These are phyloP conservation scores for Sipunculus nudus DNA, from an alignment of 2,888 invertebrate genomes.

Conservation along the genomic window DNA sequence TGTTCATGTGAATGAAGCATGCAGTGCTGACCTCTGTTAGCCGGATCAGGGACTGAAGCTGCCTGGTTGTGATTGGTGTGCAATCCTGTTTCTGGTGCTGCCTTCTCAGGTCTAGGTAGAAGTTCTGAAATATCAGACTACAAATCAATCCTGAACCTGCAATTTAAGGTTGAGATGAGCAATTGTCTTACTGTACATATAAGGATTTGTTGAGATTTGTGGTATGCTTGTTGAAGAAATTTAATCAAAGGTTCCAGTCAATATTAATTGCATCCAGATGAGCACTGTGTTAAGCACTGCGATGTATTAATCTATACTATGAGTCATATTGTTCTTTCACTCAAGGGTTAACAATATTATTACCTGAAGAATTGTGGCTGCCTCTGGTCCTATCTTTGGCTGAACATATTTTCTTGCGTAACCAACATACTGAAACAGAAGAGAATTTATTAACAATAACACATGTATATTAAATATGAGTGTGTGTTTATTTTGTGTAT, in stretches of 20 bases:
- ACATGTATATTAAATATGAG: not conserved
- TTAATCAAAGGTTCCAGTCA: too few relatives aligned
- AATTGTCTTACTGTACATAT: not conserved
- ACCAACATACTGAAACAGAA: conserved; percentile 76
- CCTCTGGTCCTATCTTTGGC: conserved; percentile 79
- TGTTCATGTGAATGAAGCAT: not conserved
- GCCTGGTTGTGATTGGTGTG: conserved; percentile 87
- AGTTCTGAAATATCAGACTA: conserved; percentile 71
- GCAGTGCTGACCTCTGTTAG: conserved; percentile 73
- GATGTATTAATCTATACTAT: too few relatives aligned
- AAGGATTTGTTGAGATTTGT: too few relatives aligned
- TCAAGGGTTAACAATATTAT: too few relatives aligned
- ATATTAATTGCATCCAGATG: too few relatives aligned
- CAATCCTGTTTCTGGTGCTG: conserved; percentile 74
- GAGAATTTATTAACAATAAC: not conserved
- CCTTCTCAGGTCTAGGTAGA: conserved; percentile 81
- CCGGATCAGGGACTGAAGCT: conserved; percentile 87
- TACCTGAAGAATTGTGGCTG: conserved; percentile 72
- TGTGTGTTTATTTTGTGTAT: too few relatives aligned
- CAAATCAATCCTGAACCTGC: not conserved
- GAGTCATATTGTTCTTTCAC: too few relatives aligned
- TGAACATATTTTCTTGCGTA: conserved; percentile 89
- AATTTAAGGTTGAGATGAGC: not conserved
- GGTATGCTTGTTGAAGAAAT: too few relatives aligned
- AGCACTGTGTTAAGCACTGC: too few relatives aligned